Evolutionary conservation across 1,140 invertebrate genomes (phyloP), one percentile per base, ranked within the genome.

Genomic region (Gyrodactylus bullatarudis): DNA sequence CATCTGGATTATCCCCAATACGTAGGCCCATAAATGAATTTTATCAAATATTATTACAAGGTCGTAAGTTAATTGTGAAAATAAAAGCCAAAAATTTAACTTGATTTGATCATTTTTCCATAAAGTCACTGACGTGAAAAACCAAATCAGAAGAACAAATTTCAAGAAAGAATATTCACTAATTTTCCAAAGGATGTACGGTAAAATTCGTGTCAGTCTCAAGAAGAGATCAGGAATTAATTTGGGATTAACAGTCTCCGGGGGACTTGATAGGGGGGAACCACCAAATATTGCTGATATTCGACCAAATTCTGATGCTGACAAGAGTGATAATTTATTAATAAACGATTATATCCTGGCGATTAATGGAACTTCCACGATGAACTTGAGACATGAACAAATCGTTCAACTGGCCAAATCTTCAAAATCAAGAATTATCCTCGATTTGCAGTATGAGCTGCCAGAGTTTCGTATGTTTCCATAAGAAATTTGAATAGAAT

Each of bases 281-380:
- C 21, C 70, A 20, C 70, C 70, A 2, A 24, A 20, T 23, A 71
- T 71, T 25, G 70, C 70, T 23, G 24, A 71, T 71, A 26, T 71
- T 26, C 23, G 70, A 23, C 70, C 23, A 71, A 24, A 24, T 25
- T 71, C 70, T 23, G 24, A 23, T 71, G 70, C 70, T 25, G 70
- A 71, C 20, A 71, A 24, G 24, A 71, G 23, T 71, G 70, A 71
- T 71, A 71, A 20, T 26, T 26, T 71, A 2, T 24, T 71, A 25
- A 26, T 71, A 2, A 23, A 23, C 2, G 70, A 71, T 24, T 24
- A 71, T 23, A 71, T 71, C 26, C 20, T 71, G 24, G 21, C 70
- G 21, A 71, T 71, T 20, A 71, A 71, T 71, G 70, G 70, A 8
- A 71, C 20, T n/a, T 71, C 70, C 1, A 71, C 70, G 24, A 23